These are phyloP conservation scores for Epizoanthus illoricatus DNA, from an alignment of 92 coral and sea anemone species.

Conservation along the genomic window DNA sequence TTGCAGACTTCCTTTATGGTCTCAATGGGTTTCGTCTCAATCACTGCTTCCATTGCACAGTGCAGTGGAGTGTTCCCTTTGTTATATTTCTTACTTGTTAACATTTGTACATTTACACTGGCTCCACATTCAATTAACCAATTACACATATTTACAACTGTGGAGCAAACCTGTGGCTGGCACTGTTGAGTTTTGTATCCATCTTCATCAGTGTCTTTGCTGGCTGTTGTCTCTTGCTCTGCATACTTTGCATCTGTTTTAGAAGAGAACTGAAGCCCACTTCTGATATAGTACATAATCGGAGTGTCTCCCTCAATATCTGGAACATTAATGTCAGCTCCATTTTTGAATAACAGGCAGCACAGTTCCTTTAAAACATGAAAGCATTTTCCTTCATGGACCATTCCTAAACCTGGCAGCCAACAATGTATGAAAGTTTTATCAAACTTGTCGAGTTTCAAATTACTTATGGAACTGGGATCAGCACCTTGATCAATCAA, in stretches of 20 bases:
- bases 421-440: background rate
- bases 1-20: conserved; percentile 4
- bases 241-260: background rate
- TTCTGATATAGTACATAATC: background rate
- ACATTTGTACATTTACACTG: conserved; percentile 8
- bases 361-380: conserved; percentile 8
- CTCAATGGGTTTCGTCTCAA: background rate
- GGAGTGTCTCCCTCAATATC: background rate
- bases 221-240: no score
- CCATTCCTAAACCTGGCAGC: background rate
- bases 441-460: background rate
- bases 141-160: background rate
- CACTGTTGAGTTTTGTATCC: background rate
- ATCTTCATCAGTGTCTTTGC: no score
- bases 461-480: background rate
- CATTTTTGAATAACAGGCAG: background rate
- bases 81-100: background rate
- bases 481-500: background rate
- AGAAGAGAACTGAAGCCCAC: background rate
- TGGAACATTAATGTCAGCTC: conserved; percentile 13
- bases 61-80: conserved; percentile 15
- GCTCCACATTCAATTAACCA: conserved; percentile 18
- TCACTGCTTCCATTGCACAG: background rate
- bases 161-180: background rate
- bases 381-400: background rate